Conservation (phyloP, 2,797 vertebrate species). For the Miichthys miiuy region DNA sequence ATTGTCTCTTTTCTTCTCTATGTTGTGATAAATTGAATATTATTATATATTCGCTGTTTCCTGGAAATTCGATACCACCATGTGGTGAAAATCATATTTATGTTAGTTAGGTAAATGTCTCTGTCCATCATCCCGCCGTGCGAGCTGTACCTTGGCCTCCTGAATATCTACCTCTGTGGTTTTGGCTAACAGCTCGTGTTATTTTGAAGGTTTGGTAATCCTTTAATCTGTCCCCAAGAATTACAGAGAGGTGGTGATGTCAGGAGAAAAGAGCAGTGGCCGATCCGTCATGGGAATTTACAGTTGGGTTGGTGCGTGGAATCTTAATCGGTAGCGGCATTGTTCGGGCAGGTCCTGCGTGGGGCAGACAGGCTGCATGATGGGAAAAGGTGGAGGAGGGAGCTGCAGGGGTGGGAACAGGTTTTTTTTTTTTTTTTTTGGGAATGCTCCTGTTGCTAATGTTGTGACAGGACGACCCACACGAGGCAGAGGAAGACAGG, state of each 20-base stretch:
- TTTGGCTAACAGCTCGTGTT: constrained; percentile 46
- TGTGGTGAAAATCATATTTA: not conserved
- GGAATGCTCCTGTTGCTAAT: constrained; percentile 47
- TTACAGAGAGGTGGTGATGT: constrained; percentile 83
- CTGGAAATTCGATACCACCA: not conserved
- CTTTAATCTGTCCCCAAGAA: constrained; percentile 82
- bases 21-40: not conserved
- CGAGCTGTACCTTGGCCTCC: no score
- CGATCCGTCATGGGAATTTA: constrained; percentile 86
- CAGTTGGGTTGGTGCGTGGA: constrained; percentile 85
- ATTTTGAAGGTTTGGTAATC: constrained; percentile 82
- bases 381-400: constrained; percentile 38
- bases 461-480: constrained; percentile 43
- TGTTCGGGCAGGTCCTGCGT: constrained; percentile 79
- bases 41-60: not conserved
- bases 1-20: not conserved
- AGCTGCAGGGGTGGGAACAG: constrained; percentile 47
- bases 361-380: constrained; percentile 65
- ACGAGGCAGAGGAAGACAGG: constrained; percentile 8
- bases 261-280: constrained; percentile 81
- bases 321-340: constrained; percentile 83
- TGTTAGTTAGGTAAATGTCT: not conserved
- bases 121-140: not conserved
- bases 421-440: no score
- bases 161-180: constrained; percentile 36